phyloP scores from a whole-genome alignment of 92 coral and sea anemone genomes.

The Porites evermanni region DNA sequence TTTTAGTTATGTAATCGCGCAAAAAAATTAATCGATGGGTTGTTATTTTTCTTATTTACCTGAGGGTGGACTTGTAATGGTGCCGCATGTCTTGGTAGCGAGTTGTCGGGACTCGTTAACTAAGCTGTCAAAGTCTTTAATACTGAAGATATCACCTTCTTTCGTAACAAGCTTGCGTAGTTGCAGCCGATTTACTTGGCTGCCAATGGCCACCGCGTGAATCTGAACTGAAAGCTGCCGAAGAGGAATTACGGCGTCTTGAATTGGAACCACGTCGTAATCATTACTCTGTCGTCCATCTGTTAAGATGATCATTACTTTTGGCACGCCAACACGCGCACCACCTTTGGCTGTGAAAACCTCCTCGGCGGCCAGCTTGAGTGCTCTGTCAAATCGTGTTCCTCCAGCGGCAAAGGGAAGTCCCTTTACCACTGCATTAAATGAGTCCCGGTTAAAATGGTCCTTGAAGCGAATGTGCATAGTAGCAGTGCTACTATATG shows the following conservation, averaged over 20 bases:
- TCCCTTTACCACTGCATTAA: slow-evolving; percentile 10
- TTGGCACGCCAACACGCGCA: slow-evolving; percentile 62
- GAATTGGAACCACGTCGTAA: slow-evolving; percentile 61
- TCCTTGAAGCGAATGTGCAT: slow-evolving; percentile 42
- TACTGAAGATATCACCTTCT: slow-evolving; percentile 61
- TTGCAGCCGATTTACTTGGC: slow-evolving; percentile 53
- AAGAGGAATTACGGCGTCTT: slow-evolving; percentile 69
- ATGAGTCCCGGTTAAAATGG: slow-evolving; percentile 25
- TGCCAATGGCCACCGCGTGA: slow-evolving; percentile 47
- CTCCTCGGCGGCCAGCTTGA: slow-evolving; percentile 34
- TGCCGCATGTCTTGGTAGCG: slow-evolving; percentile 63
- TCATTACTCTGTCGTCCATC: slow-evolving; percentile 69
- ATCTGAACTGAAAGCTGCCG: slow-evolving; percentile 36
- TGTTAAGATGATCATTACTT: slow-evolving; percentile 66
- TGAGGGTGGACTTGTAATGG: slow-evolving; percentile 38
- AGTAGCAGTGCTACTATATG: slow-evolving; percentile 74
- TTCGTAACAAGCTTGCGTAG: slow-evolving; percentile 70
- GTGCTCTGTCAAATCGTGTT: slow-evolving; percentile 45
- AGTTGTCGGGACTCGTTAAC: slow-evolving; percentile 59
- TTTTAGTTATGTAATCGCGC: too few relatives aligned
- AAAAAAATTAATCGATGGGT: neutral
- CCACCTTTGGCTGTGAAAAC: slow-evolving; percentile 50
- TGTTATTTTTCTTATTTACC: neutral
- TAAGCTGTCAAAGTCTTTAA: slow-evolving; percentile 76
- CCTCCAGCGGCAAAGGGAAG: slow-evolving; percentile 43